Evolutionary conservation across 1,140 invertebrate genomes (phyloP).

Genomic region (Telenomus remus): DNA sequence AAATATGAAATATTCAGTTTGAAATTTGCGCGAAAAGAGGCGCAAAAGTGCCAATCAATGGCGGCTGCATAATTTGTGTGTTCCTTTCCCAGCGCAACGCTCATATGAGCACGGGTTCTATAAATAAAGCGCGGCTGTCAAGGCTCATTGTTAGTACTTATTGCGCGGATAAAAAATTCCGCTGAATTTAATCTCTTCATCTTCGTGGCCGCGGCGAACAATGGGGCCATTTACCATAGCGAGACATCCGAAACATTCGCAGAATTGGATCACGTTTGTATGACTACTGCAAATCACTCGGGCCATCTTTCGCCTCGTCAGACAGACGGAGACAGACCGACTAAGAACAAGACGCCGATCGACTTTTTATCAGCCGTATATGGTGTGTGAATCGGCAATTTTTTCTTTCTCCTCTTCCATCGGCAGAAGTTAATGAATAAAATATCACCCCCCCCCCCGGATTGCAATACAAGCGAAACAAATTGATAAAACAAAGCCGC

Average conservation of each 20-base stretch:
- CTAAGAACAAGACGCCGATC: too few species aligned
- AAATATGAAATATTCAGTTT: too few species aligned
- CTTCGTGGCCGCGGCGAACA: conserved; percentile 37
- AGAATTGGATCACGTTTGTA: conserved; percentile 51
- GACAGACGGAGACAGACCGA: too few species aligned
- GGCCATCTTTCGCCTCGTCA: conserved; percentile 13
- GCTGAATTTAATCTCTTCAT: conserved; percentile 52
- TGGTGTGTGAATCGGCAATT: too few species aligned
- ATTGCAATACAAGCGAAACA: too few species aligned
- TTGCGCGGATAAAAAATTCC: conserved; percentile 47
- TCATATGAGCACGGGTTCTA: conserved; percentile 23
- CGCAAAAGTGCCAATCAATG: conserved; percentile 49
- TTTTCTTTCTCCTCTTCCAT: too few species aligned
- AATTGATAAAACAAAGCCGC: too few species aligned
- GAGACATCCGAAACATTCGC: conserved; percentile 47
- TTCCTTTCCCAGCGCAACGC: conserved; percentile 43
- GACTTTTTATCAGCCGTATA: too few species aligned
- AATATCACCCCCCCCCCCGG: too few species aligned
- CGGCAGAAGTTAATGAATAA: too few species aligned
- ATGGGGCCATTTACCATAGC: conserved; percentile 49
- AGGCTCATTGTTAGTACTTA: conserved; percentile 42
- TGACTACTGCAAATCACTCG: conserved; percentile 47
- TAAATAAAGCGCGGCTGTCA: conserved; percentile 36
- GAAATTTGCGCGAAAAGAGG: conserved; percentile 12
- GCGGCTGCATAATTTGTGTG: conserved; percentile 38